Evolutionary conservation across 2,888 invertebrate species (phyloP).

Genomic region (Mimachlamys varia): DNA sequence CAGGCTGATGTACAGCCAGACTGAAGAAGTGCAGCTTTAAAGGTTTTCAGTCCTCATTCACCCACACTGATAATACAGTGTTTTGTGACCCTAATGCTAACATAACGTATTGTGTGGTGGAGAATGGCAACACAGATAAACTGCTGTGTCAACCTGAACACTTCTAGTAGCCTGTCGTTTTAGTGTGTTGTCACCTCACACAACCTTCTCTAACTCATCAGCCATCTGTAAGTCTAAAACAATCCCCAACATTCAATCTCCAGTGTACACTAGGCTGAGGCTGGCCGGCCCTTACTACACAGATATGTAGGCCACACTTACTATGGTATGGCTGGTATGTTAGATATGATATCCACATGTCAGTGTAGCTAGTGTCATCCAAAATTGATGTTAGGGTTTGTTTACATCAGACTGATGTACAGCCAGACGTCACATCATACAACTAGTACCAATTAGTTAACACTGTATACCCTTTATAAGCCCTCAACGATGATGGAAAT

Average conservation of each 20-base stretch:
- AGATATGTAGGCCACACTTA: slow-evolving; percentile 9
- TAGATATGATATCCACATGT: background rate
- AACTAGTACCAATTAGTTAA: background rate
- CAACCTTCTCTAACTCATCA: too few relatives aligned
- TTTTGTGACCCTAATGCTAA: background rate
- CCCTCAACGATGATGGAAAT: background rate
- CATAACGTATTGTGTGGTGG: background rate
- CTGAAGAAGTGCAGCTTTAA: too few relatives aligned
- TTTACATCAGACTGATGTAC: slow-evolving; percentile 1
- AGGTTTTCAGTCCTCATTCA: background rate
- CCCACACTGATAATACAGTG: background rate
- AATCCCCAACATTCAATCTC: too few relatives aligned
- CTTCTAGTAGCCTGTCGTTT: background rate
- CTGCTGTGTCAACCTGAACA: background rate
- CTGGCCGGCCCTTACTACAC: background rate
- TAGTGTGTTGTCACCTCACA: background rate
- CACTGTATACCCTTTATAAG: background rate
- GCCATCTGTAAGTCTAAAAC: too few relatives aligned
- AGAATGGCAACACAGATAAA: background rate
- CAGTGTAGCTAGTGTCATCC: slow-evolving; percentile 10
- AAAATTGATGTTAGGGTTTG: background rate
- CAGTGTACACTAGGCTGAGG: background rate
- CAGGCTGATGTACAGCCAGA: too few relatives aligned
- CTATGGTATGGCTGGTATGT: background rate
- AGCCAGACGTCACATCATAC: background rate